Percentiles rank a stretch among this genome's conserved stretches.
These are phyloP conservation scores for Vireo griseus DNA, from an alignment of 2,797 vertebrate genomes.

Conservation along the genomic window DNA sequence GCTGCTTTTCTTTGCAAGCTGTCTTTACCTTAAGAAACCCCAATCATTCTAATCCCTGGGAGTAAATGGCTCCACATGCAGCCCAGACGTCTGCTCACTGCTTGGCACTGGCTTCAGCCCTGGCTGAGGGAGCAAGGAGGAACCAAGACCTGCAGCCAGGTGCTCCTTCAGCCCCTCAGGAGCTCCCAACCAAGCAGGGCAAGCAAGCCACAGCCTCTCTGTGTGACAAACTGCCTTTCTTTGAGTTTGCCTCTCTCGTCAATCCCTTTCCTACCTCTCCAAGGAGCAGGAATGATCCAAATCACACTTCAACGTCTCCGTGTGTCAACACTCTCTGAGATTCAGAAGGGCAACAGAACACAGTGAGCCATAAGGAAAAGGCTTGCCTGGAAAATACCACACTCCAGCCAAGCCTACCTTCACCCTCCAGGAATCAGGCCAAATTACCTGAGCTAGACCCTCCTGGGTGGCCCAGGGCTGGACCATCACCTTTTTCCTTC, in stretches of 20 bases:
- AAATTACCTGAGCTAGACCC: neutral
- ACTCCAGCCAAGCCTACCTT: neutral
- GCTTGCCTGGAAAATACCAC: neutral
- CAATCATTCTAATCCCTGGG: neutral
- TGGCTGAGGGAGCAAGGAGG: neutral
- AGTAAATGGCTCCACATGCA: neutral
- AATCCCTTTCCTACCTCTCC: neutral
- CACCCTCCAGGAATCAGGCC: neutral
- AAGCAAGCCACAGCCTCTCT: neutral
- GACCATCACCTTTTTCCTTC: neutral
- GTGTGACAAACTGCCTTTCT: neutral
- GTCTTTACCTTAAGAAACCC: constrained; percentile 30
- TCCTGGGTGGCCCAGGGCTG: neutral
- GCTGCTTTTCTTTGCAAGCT: neutral
- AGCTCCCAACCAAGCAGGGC: neutral
- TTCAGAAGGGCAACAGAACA: neutral
- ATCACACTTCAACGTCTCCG: neutral
- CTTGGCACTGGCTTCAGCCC: neutral
- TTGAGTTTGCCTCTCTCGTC: neutral
- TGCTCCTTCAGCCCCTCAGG: neutral
- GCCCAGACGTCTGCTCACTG: constrained; percentile 10
- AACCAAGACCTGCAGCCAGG: neutral
- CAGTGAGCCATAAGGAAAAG: neutral
- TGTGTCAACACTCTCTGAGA: neutral
- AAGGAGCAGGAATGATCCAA: neutral